These are phyloP conservation scores for Gymnosoma rotundatum DNA, from an alignment of 2,888 invertebrate species.

Conservation along the genomic window DNA sequence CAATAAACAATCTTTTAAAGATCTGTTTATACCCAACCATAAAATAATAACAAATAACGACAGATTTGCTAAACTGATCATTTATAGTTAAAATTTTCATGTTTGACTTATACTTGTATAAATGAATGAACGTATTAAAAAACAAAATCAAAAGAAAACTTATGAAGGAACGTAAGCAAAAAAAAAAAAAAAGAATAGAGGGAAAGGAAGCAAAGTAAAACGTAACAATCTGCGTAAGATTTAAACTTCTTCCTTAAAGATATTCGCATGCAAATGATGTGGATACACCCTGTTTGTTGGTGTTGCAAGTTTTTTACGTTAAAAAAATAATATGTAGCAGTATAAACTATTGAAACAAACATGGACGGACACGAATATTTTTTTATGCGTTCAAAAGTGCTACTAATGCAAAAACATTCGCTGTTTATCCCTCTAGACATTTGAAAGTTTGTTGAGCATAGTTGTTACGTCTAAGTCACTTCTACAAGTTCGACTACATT, in stretches of 20 bases:
- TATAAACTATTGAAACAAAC: slow-evolving; percentile 1
- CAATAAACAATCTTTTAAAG: slow-evolving; percentile 2
- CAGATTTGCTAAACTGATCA: slow-evolving; percentile 65
- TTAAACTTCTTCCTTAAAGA: slow-evolving; percentile 45
- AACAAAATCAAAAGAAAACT: background rate
- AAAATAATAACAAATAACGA: slow-evolving; percentile 41
- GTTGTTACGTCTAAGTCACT: no score
- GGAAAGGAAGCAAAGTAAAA: slow-evolving; percentile 23
- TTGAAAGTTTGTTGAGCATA: no score
- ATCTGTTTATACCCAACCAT: slow-evolving; percentile 36
- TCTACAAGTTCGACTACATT: no score
- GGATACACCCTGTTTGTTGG: slow-evolving; percentile 31
- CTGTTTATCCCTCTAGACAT: background rate
- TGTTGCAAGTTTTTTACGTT: slow-evolving; percentile 34
- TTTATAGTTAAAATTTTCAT: slow-evolving; percentile 60
- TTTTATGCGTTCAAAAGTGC: slow-evolving; percentile 20
- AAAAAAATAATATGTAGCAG: slow-evolving; percentile 1
- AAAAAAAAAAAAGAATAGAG: slow-evolving; percentile 8
- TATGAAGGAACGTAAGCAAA: slow-evolving; percentile 17
- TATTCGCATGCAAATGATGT: slow-evolving; percentile 63
- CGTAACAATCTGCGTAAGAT: slow-evolving; percentile 57
- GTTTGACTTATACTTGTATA: slow-evolving; percentile 58
- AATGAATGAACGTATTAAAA: slow-evolving; percentile 39
- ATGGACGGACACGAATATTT: background rate
- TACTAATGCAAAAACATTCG: slow-evolving; percentile 11